Base-by-base conservation (phyloP, 2,113 vertebrate species). In the Climacteris rufus region DNA sequence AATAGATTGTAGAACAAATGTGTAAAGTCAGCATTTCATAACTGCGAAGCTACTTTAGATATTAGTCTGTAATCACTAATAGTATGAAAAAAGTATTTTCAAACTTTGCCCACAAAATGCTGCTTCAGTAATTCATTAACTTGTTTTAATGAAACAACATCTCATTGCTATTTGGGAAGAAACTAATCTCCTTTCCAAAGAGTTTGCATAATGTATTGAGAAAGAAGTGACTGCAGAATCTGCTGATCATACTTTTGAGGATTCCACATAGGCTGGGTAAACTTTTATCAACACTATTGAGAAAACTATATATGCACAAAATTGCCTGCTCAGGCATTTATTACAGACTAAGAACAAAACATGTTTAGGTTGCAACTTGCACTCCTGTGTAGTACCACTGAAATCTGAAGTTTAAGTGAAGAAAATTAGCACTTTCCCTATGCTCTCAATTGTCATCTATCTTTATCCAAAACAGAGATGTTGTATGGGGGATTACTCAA, bases 41-140 rank as follows among this genome's bases (percentile, higher is more conserved):
- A 85, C 28, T 74, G n/a, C 74, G 37, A 90, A 88, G 37, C 23
- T 85, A 65, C 33, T 57, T 80, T 65, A 83, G 59, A 81, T 79
- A 82, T 75, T 49, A 82, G 57, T 56, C 44, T 71, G 25, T 56
- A 89, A 72, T 80, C 63, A 72, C 37, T 72, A 96, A 83, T 35
- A 87, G 7, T 14, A 68, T 28, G 18, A 70, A 93, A 89, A 89
- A 60, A 63, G 15, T 60, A 2, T 80, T 89, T 61, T 72, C 31
- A 49, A 82, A 89, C 78, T 92, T 94, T 76, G 17, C 9, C 22
- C 12, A 39, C 53, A 94, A 94, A 97, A 89, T 91, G 80, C 72
- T 91, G 87, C 83, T 94, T 94, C 94, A 92, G 72, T 94, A 94
- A 95, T 89, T 94, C 83, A 75, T 97, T 94, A 95, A 92, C 72